Evolutionary conservation across 2,888 invertebrate genomes (phyloP).

Genomic region (Drosophila sordidapex): DNA sequence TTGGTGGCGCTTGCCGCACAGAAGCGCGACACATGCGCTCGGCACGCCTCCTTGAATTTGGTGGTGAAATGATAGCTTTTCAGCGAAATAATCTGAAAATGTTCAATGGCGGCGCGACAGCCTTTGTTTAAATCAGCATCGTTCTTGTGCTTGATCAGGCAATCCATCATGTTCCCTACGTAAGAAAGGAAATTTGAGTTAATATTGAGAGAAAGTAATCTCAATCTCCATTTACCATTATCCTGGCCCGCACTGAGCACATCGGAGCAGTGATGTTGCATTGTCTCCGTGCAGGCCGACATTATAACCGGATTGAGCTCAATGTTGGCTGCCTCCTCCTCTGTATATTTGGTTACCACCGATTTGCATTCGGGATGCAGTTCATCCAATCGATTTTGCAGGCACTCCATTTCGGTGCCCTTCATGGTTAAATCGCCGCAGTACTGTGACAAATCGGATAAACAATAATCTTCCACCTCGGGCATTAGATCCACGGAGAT

Average conservation of each 20-base stretch:
- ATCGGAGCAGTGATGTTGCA: slow-evolving; percentile 90
- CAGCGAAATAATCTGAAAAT: slow-evolving; percentile 97
- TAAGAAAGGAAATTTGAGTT: neutral
- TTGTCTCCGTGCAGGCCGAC: slow-evolving; percentile 92
- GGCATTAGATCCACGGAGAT: slow-evolving; percentile 96
- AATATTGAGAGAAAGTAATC: neutral
- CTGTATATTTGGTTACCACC: slow-evolving; percentile 93
- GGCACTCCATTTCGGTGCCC: slow-evolving; percentile 96
- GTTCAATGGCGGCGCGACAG: slow-evolving; percentile 97
- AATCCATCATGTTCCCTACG: slow-evolving; percentile 94
- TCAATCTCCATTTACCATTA: slow-evolving; percentile 85
- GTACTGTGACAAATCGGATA: slow-evolving; percentile 92
- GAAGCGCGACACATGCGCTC: slow-evolving; percentile 90
- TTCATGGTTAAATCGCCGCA: slow-evolving; percentile 94
- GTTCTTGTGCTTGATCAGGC: slow-evolving; percentile 96
- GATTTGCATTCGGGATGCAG: slow-evolving; percentile 89
- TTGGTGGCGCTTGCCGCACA: slow-evolving; percentile 90
- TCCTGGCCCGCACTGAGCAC: slow-evolving; percentile 90
- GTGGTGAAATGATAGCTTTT: slow-evolving; percentile 97
- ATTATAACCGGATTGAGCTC: slow-evolving; percentile 95
- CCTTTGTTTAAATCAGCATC: slow-evolving; percentile 92
- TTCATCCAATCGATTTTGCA: slow-evolving; percentile 93
- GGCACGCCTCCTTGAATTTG: slow-evolving; percentile 97
- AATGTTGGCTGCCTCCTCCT: slow-evolving; percentile 94
- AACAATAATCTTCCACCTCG: slow-evolving; percentile 95